These are phyloP conservation scores for Triplophysa tibetana DNA, from an alignment of 2,113 vertebrate genomes.

Conservation along the genomic window DNA sequence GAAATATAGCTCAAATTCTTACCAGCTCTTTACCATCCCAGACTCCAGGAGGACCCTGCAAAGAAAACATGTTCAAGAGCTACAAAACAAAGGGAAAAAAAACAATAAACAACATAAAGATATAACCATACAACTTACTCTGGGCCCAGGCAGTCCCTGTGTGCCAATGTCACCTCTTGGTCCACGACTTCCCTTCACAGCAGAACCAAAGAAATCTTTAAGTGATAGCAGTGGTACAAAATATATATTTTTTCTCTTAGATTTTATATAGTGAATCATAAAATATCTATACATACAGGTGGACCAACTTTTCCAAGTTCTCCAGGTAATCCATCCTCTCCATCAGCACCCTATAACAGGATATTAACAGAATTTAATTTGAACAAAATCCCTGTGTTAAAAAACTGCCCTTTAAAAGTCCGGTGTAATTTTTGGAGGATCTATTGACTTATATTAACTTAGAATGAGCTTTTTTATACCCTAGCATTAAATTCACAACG, in stretches of 20 bases:
- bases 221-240: neutral
- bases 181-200: constrained; percentile 82
- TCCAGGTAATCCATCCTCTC: constrained; percentile 88
- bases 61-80: neutral
- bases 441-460: too few species aligned
- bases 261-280: neutral
- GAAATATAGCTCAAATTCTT: constrained; percentile 51
- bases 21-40: constrained; percentile 75
- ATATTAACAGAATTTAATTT: constrained; percentile 4
- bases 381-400: neutral
- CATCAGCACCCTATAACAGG: constrained; percentile 81
- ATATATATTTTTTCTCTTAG: neutral
- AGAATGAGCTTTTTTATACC: too few species aligned
- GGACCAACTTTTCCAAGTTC: constrained; percentile 88
- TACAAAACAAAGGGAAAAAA: neutral
- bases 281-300: constrained; percentile 76
- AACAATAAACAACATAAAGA: neutral
- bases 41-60: constrained; percentile 71
- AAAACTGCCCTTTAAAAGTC: neutral
- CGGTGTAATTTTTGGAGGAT: too few species aligned
- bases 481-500: too few species aligned
- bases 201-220: neutral
- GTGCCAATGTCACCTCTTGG: constrained; percentile 81
- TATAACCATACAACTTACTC: constrained; percentile 71
- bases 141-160: constrained; percentile 82